Conservation (phyloP, 2,113 vertebrate species). For the Columba livia region DNA sequence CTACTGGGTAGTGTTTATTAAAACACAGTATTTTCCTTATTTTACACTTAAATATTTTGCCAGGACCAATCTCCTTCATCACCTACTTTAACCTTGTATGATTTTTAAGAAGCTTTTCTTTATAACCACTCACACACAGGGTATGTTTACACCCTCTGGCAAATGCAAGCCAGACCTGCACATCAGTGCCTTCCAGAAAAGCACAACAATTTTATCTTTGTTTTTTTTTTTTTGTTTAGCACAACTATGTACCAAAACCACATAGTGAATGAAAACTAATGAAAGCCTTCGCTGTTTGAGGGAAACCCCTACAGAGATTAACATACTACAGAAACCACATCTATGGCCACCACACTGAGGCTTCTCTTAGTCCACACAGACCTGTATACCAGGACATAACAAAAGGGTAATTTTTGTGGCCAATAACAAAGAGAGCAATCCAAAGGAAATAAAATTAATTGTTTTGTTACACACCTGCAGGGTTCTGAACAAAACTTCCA, state of each 20-base stretch:
- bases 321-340: not conserved
- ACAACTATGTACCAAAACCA: not conserved
- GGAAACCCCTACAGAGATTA: not conserved
- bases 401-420: not conserved
- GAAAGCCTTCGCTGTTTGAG: not conserved
- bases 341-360: not conserved
- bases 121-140: not conserved
- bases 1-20: too few relatives aligned
- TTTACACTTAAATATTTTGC: not conserved
- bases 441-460: not conserved
- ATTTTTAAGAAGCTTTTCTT: not conserved
- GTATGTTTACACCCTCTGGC: not conserved
- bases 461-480: constrained; percentile 75
- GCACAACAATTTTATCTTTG: not conserved
- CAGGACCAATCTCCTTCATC: not conserved
- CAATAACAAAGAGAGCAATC: not conserved
- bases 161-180: not conserved
- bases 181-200: not conserved
- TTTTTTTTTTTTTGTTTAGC: not conserved
- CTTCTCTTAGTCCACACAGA: not conserved
- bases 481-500: constrained; percentile 81
- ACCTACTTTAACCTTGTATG: not conserved
- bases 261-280: not conserved
- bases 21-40: not conserved
- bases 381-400: not conserved